phyloP scores from a whole-genome alignment of 2,797 vertebrate species.

The Cephalopachus bancanus region DNA sequence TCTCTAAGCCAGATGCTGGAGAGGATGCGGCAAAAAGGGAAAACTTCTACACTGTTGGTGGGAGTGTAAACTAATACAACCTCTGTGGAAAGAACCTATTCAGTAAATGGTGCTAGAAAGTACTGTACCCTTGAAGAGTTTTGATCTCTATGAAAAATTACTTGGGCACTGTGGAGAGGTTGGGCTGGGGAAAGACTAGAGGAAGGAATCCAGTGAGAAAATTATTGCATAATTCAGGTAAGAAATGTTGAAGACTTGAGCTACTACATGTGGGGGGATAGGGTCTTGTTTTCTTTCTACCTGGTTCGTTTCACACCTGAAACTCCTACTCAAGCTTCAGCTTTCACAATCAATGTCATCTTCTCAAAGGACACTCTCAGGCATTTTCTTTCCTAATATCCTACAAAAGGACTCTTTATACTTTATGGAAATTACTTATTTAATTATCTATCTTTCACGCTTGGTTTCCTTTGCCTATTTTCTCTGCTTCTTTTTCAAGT shows the following conservation, averaged over 20 bases:
- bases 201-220: not conserved
- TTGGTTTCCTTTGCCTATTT: not conserved
- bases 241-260: constrained; percentile 30
- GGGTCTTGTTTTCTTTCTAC: not conserved
- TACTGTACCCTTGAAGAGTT: not conserved
- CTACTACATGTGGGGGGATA: not conserved
- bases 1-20: not conserved
- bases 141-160: constrained; percentile 36
- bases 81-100: too few species aligned
- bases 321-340: not conserved
- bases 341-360: not conserved
- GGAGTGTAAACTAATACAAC: too few species aligned
- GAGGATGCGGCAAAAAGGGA: too few species aligned
- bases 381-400: not conserved
- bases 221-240: constrained; percentile 16
- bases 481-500: not conserved
- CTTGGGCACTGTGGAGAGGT: not conserved
- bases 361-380: not conserved
- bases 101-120: not conserved
- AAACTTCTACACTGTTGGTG: too few species aligned
- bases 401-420: not conserved
- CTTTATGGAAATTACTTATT: not conserved
- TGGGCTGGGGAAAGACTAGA: not conserved
- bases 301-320: not conserved
- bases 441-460: not conserved